phyloP scores from a whole-genome alignment of 2,113 vertebrate genomes.

The Platysteira castanea region DNA sequence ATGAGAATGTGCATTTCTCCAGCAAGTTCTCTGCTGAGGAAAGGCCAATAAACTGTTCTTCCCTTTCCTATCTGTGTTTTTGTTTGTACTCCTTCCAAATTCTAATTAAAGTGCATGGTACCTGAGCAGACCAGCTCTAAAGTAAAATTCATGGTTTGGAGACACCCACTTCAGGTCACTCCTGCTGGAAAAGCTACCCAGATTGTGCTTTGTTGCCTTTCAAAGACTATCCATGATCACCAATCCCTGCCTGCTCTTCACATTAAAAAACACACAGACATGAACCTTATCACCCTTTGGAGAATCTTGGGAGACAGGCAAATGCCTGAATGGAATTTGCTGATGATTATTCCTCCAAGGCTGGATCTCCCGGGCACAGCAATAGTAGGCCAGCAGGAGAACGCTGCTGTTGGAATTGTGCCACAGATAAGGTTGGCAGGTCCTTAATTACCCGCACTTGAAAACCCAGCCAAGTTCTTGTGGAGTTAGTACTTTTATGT shows the following conservation, averaged over 20 bases:
- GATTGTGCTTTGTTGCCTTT: background rate
- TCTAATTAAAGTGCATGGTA: background rate
- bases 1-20: background rate
- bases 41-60: background rate
- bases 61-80: background rate
- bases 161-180: background rate
- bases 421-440: background rate
- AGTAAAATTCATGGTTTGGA: background rate
- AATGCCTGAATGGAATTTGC: background rate
- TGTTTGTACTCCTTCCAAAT: background rate
- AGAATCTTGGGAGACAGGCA: background rate
- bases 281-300: background rate
- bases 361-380: background rate
- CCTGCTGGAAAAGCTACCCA: background rate
- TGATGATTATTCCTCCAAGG: background rate
- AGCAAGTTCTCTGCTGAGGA: background rate
- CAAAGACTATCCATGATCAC: background rate
- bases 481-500: background rate
- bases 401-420: background rate
- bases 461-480: background rate
- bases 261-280: background rate
- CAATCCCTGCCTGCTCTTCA: accelerated
- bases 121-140: background rate
- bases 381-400: background rate
- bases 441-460: background rate